Base-by-base conservation (phyloP, 1,140 invertebrate species). In the Drosophila serrata region DNA sequence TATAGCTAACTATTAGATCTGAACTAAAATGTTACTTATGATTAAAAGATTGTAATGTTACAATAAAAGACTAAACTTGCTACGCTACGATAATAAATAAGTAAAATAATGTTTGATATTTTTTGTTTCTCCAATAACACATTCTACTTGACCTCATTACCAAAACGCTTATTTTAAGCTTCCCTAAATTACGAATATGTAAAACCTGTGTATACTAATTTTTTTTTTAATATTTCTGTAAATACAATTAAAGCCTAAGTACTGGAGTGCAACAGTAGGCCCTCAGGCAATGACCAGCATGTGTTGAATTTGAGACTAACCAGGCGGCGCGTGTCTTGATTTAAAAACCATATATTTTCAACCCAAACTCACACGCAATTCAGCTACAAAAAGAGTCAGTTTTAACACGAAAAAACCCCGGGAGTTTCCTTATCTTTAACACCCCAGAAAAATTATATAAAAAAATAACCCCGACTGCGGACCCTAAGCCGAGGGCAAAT, bases 301-400 rank as follows among this genome's bases (percentile, higher is more conserved):
- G 39, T 45, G 17, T 35, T 48, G n/a, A 61, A 33, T 22, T 60
- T 73, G 29, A 8, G 29, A 11, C 53, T 31, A 60, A 48, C 13
- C 29, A 13, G 17, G n/a, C 24, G 82, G 42, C 84, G 72, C 84
- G 85, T 88, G 80, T 68, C 73, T 80, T 67, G 68, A 82, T 88
- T 87, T 74, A 78, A 90, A 88, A 84, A 62, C 67, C 72, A 77
- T 67, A 68, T 70, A 78, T 70, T 64, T 70, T 61, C 72, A 45
- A 63, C 45, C 48, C 56, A 56, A 58, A 69, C 31, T 60, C 59
- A 69, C 60, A 59, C 49, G 19, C 49, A 45, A 51, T 33, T 63
- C 27, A 24, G 13, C 46, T 33, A 56, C 45, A 57, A 51, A 48
- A 62, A 81, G 56, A 75, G 70, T 53, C 68, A 70, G 53, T 70